phyloP scores from a whole-genome alignment of 2,888 invertebrate genomes.

The Abscondita cerata region DNA sequence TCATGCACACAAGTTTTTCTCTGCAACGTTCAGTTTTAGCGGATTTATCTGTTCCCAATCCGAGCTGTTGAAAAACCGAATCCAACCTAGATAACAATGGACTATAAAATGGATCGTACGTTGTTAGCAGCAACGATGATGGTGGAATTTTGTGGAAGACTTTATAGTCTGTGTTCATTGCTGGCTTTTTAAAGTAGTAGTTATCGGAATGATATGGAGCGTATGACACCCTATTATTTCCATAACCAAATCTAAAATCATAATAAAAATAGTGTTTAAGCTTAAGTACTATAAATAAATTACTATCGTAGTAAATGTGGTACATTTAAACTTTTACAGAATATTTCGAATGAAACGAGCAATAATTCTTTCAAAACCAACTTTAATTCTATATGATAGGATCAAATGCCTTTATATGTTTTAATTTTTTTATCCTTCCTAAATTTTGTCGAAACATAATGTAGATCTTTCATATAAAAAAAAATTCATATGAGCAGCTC shows the following conservation, averaged over 20 bases:
- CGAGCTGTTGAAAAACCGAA: constrained; percentile 79
- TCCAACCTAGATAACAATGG: constrained; percentile 84
- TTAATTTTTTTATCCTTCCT: too few relatives aligned
- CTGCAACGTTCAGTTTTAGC: constrained; percentile 73
- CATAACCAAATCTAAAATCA: constrained; percentile 29
- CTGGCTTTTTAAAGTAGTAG: constrained; percentile 69
- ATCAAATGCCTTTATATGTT: too few relatives aligned
- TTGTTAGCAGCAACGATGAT: constrained; percentile 80
- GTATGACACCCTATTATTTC: constrained; percentile 61
- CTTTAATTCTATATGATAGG: too few relatives aligned
- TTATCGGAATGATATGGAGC: constrained; percentile 65
- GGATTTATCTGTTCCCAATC: constrained; percentile 63
- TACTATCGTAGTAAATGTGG: too few relatives aligned
- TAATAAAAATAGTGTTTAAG: background rate
- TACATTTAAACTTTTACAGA: too few relatives aligned
- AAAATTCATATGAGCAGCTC: too few relatives aligned
- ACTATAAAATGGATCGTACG: constrained; percentile 91
- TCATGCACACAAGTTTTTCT: constrained; percentile 84
- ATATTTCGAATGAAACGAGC: too few relatives aligned
- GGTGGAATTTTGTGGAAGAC: constrained; percentile 87
- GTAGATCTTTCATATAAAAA: too few relatives aligned
- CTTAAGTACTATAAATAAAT: too few relatives aligned
- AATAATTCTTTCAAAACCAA: too few relatives aligned
- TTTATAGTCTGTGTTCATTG: constrained; percentile 72
- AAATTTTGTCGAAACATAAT: too few relatives aligned